These are phyloP conservation scores for Patella pellucida DNA, from an alignment of 2,888 invertebrate species.

Conservation along the genomic window DNA sequence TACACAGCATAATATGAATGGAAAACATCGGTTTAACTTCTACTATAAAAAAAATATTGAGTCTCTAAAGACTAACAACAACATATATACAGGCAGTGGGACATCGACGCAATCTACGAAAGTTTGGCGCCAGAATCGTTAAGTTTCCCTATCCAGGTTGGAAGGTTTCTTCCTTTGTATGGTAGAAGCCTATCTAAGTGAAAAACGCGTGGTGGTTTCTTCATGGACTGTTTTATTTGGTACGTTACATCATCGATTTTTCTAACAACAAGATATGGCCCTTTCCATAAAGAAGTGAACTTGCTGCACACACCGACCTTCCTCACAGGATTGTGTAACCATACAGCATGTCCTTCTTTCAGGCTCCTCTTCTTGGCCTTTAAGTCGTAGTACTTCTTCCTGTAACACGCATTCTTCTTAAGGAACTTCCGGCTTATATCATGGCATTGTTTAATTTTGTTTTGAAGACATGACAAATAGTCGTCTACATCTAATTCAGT, in stretches of 20 bases:
- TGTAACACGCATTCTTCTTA: background rate
- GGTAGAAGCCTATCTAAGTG: slow-evolving; percentile 8
- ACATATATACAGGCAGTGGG: background rate
- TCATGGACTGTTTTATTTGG: background rate
- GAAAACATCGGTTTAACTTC: too few species aligned
- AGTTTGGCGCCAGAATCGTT: background rate
- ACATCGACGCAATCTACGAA: background rate
- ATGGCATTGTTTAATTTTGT: background rate
- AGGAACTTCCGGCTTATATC: background rate
- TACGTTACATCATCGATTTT: slow-evolving; percentile 16
- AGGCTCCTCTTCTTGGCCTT: background rate
- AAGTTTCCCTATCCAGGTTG: background rate
- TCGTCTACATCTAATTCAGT: background rate
- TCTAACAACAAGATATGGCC: background rate
- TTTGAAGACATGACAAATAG: background rate
- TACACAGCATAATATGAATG: too few species aligned
- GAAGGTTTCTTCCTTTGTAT: background rate
- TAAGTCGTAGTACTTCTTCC: slow-evolving; percentile 11
- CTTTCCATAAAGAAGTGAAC: slow-evolving; percentile 13
- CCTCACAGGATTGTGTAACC: slow-evolving; percentile 7
- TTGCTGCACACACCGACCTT: slow-evolving; percentile 4
- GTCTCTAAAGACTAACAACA: too few species aligned
- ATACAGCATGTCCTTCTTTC: background rate
- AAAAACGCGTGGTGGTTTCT: background rate
- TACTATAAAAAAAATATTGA: too few species aligned